A percentile compares a stretch with the other conserved stretches of the same genome.
phyloP scores from a whole-genome alignment of 2,113 vertebrate genomes.

The Glaucidium brasilianum region DNA sequence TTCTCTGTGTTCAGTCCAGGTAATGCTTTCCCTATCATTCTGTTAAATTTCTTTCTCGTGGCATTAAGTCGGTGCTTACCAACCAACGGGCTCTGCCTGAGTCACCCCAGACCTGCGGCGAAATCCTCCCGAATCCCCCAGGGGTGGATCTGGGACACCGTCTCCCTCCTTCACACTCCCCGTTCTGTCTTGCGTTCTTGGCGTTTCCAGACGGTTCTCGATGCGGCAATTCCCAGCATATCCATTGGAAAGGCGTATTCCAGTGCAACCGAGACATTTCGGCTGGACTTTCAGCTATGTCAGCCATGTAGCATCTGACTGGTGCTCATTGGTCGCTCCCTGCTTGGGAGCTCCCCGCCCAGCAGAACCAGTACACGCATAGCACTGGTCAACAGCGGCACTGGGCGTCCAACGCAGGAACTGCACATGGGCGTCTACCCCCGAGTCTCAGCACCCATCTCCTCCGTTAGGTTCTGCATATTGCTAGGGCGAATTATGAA shows the following conservation, averaged over 20 bases:
- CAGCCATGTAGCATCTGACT: accelerated
- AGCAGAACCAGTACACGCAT: accelerated
- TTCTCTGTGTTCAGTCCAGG: not conserved
- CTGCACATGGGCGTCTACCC: not conserved
- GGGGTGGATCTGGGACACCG: accelerated
- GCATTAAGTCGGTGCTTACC: not conserved
- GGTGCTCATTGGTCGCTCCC: accelerated
- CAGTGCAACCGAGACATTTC: not conserved
- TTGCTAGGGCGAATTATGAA: not conserved
- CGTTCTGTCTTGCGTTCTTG: not conserved
- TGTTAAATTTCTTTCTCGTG: not conserved
- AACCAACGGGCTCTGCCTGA: not conserved
- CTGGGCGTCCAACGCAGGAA: not conserved
- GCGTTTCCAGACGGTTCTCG: not conserved
- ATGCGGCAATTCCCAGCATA: not conserved
- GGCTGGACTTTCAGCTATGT: not conserved
- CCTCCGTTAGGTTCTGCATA: accelerated
- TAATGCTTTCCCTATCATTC: not conserved
- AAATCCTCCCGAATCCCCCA: not conserved
- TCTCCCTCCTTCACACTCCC: not conserved
- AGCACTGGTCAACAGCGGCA: not conserved
- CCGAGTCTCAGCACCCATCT: accelerated
- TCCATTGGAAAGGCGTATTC: not conserved
- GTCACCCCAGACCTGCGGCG: not conserved
- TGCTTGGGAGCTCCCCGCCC: not conserved